phyloP scores from a whole-genome alignment of 2,888 invertebrate genomes.

The Periphyllus acericola region DNA sequence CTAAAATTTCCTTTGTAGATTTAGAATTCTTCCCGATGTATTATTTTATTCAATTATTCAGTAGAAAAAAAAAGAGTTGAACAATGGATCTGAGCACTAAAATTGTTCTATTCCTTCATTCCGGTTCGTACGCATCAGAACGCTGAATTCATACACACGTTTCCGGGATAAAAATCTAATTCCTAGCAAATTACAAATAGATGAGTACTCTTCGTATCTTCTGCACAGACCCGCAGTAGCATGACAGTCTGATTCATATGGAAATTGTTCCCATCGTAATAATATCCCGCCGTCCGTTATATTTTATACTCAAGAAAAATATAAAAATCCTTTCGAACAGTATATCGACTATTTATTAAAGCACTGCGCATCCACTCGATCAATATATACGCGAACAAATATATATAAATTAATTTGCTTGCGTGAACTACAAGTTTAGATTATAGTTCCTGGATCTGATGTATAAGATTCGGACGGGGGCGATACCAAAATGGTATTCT shows the following conservation, averaged over 20 bases:
- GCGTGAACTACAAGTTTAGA: no score
- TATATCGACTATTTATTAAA: neutral
- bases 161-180: neutral
- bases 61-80: neutral
- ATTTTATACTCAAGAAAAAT: neutral
- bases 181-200: neutral
- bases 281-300: neutral
- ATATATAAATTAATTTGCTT: no score
- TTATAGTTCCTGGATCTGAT: no score
- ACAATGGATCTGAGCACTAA: neutral
- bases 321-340: neutral
- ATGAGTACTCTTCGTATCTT: neutral
- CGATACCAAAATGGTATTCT: no score
- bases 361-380: neutral
- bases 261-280: neutral
- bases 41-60: neutral
- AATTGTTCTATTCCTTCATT: neutral
- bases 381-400: no score
- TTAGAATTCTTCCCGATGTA: no score
- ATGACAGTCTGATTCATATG: constrained; percentile 14
- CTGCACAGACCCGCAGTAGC: neutral
- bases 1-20: no score
- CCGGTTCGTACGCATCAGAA: neutral
- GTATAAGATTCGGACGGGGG: no score
- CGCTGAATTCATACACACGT: neutral